Percentiles rank a stretch among this genome's conserved stretches.
Evolutionary conservation across 2,888 invertebrate genomes (phyloP).

Genomic region (Trissolcus japonicus): DNA sequence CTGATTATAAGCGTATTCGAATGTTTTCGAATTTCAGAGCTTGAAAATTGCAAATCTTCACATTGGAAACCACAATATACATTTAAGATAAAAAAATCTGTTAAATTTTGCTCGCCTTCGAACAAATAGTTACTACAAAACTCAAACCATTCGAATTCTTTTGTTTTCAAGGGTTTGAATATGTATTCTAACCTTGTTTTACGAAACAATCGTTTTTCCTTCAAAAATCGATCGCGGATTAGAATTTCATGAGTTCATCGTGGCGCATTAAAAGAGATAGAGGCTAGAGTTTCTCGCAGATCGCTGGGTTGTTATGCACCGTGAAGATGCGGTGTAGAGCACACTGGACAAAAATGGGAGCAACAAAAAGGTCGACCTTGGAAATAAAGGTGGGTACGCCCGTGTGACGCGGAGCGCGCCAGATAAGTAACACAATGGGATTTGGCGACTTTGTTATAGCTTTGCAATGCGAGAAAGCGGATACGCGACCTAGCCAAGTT

Average conservation of each 20-base stretch:
- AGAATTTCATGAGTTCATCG: constrained; percentile 20
- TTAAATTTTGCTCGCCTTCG: too few species aligned
- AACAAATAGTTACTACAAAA: neutral
- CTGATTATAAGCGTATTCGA: too few species aligned
- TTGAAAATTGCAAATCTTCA: too few species aligned
- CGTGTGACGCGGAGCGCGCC: constrained; percentile 55
- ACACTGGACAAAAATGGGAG: constrained; percentile 11
- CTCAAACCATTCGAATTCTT: neutral
- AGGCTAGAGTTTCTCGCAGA: neutral
- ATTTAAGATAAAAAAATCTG: too few species aligned
- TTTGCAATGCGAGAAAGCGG: constrained; percentile 32
- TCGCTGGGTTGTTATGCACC: constrained; percentile 3
- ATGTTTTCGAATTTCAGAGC: too few species aligned
- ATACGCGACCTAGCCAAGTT: constrained; percentile 30
- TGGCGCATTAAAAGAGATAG: constrained; percentile 7
- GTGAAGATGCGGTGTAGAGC: constrained; percentile 1
- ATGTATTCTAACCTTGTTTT: too few species aligned
- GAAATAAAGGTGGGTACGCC: constrained; percentile 37
- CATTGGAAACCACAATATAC: too few species aligned
- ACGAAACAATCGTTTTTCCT: constrained; percentile 1
- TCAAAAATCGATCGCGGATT: constrained; percentile 5
- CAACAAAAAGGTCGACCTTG: constrained; percentile 28
- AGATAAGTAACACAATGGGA: constrained; percentile 61
- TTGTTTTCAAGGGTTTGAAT: too few species aligned
- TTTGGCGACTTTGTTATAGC: constrained; percentile 46